Percentiles rank a stretch among this genome's conserved stretches.
Evolutionary conservation across 2,888 invertebrate genomes (phyloP).

Genomic region (Agriopis marginaria): DNA sequence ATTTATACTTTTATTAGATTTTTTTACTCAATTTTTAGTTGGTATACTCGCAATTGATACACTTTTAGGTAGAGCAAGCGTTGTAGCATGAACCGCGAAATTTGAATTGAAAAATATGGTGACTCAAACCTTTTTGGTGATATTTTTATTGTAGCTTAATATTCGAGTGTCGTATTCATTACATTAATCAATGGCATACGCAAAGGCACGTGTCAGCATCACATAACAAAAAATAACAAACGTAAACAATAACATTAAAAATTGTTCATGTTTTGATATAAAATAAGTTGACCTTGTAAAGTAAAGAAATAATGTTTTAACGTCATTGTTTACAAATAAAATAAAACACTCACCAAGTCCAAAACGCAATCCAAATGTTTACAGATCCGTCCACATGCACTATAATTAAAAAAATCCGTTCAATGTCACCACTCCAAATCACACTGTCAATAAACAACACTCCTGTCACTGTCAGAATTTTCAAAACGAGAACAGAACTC

Average conservation of each 20-base stretch:
- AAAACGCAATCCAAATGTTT: conserved; percentile 82
- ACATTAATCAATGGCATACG: conserved; percentile 10
- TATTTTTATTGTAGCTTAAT: neutral
- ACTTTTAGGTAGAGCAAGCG: neutral
- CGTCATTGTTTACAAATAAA: conserved; percentile 21
- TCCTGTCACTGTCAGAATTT: conserved; percentile 77
- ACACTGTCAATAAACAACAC: conserved; percentile 61
- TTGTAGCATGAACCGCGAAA: neutral
- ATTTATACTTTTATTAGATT: conserved; percentile 1
- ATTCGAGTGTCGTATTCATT: neutral
- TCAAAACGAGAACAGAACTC: conserved; percentile 52
- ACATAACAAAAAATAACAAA: conserved; percentile 28
- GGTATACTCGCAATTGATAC: neutral
- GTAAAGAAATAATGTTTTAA: conserved; percentile 8
- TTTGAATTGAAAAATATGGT: neutral
- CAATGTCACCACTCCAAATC: conserved; percentile 47
- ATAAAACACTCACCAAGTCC: conserved; percentile 72
- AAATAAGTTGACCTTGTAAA: conserved; percentile 5
- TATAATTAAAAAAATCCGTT: conserved; percentile 55
- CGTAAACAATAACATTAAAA: conserved; percentile 34
- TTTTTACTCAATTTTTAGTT: neutral
- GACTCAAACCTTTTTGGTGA: neutral
- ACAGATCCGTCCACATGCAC: conserved; percentile 76
- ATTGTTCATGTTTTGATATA: conserved; percentile 10
- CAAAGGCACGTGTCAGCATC: conserved; percentile 27